These are phyloP conservation scores for Aleiodes alternator DNA, from an alignment of 2,888 invertebrate species.

Conservation along the genomic window DNA sequence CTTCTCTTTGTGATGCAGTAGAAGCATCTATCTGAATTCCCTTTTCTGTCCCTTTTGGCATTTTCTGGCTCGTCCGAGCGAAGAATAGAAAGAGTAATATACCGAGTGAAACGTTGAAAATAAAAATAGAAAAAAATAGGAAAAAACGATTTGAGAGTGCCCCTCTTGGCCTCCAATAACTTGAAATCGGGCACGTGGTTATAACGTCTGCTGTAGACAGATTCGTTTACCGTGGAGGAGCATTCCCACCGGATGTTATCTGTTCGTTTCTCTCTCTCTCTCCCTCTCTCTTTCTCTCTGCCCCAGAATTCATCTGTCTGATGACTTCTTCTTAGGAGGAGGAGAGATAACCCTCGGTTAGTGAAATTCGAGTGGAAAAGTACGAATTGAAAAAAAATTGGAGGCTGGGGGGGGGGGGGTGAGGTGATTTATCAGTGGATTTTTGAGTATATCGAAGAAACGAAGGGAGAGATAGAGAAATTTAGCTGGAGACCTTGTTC, in stretches of 20 bases:
- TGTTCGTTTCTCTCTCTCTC: slow-evolving; percentile 44
- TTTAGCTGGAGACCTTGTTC: too few species aligned
- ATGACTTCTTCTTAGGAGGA: slow-evolving; percentile 24
- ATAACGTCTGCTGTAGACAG: slow-evolving; percentile 59
- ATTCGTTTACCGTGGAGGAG: slow-evolving; percentile 53
- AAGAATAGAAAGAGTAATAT: slow-evolving; percentile 37
- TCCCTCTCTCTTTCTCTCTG: slow-evolving; percentile 10
- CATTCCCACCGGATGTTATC: slow-evolving; percentile 53
- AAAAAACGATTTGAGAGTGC: slow-evolving; percentile 8
- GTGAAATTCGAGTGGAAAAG: slow-evolving; percentile 17
- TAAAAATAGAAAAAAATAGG: slow-evolving; percentile 1
- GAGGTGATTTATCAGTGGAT: too few species aligned
- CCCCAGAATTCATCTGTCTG: slow-evolving; percentile 17
- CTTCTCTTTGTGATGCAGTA: slow-evolving; percentile 20
- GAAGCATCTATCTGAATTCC: not conserved
- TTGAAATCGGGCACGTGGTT: slow-evolving; percentile 13
- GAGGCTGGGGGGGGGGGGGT: too few species aligned
- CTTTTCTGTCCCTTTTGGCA: slow-evolving; percentile 3
- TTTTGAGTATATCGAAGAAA: too few species aligned
- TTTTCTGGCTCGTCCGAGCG: slow-evolving; percentile 44
- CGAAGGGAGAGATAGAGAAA: too few species aligned
- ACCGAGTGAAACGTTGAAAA: not conserved
- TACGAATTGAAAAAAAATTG: not conserved
- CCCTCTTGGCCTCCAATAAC: slow-evolving; percentile 12
- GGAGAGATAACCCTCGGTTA: slow-evolving; percentile 28